phyloP scores from a whole-genome alignment of 2,797 vertebrate species.

The Lepilemur septentrionalis region DNA sequence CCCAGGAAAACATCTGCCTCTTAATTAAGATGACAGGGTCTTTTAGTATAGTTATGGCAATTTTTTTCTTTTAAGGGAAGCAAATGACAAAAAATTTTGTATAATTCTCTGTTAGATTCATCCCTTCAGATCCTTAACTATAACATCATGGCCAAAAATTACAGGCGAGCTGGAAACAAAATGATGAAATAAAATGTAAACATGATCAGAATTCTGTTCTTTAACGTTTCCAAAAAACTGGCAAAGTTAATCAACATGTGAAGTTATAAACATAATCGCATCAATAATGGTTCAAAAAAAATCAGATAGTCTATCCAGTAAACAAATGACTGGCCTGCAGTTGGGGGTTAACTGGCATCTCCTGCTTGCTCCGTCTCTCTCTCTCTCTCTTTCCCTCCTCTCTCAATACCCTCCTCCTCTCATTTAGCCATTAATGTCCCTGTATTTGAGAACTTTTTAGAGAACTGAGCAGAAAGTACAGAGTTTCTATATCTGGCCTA shows the following conservation, averaged over 20 bases:
- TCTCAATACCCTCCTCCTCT: not conserved
- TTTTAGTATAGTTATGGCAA: not conserved
- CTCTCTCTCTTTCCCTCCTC: not conserved
- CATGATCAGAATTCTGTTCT: not conserved
- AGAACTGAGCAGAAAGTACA: not conserved
- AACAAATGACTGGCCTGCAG: not conserved
- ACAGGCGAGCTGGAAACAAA: not conserved
- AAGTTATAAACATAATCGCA: not conserved
- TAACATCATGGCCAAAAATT: not conserved
- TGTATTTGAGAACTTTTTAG: not conserved
- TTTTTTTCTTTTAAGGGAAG: constrained; percentile 19
- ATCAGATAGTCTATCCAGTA: not conserved
- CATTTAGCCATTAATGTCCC: not conserved
- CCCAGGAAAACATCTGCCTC: not conserved
- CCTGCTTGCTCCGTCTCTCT: not conserved
- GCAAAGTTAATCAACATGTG: not conserved
- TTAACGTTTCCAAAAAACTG: not conserved
- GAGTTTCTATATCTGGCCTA: not conserved
- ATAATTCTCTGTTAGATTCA: not conserved
- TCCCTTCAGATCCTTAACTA: constrained; percentile 1
- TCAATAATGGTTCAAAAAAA: not conserved
- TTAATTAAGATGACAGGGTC: constrained; percentile 30
- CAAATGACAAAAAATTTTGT: not conserved
- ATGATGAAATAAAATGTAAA: constrained; percentile 11
- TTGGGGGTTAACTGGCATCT: not conserved